A percentile compares a stretch with the other conserved stretches of the same genome.
Conservation (phyloP, 2,888 invertebrate genomes). For the Microctonus aethiopoides region DNA sequence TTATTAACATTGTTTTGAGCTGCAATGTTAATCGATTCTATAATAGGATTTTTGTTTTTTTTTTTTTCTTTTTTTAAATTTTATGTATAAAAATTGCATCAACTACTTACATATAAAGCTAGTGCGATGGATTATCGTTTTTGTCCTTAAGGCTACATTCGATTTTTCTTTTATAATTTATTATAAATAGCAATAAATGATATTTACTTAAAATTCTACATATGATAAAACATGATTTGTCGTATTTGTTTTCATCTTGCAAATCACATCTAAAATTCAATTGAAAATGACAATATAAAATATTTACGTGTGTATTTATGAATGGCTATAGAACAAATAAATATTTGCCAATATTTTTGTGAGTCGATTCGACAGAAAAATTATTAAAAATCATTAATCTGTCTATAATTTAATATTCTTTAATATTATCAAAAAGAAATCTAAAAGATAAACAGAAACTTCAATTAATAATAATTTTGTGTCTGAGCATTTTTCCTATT, state of each 20-base stretch:
- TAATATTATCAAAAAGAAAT: too few species aligned
- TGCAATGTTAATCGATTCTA: conserved; percentile 31
- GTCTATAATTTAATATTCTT: too few species aligned
- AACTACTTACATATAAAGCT: conserved; percentile 25
- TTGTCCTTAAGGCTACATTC: background rate
- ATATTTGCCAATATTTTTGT: too few species aligned
- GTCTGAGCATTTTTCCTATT: background rate
- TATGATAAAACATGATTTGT: background rate
- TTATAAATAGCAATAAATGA: background rate
- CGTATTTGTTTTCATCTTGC: too few species aligned
- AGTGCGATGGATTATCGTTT: background rate
- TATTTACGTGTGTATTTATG: too few species aligned
- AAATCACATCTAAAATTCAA: too few species aligned
- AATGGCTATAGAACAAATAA: too few species aligned
- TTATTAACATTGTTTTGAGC: conserved; percentile 33
- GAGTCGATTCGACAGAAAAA: too few species aligned
- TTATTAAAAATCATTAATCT: too few species aligned
- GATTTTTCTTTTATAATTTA: background rate
- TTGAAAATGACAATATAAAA: too few species aligned
- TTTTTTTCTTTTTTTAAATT: conserved; percentile 1
- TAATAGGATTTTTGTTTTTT: conserved; percentile 5
- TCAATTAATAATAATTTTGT: background rate
- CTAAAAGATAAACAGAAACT: background rate
- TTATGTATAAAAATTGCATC: conserved; percentile 1
- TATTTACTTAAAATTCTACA: background rate